Base-by-base conservation (phyloP, 2,888 invertebrate species). In the Drosophila acutilabella region DNA sequence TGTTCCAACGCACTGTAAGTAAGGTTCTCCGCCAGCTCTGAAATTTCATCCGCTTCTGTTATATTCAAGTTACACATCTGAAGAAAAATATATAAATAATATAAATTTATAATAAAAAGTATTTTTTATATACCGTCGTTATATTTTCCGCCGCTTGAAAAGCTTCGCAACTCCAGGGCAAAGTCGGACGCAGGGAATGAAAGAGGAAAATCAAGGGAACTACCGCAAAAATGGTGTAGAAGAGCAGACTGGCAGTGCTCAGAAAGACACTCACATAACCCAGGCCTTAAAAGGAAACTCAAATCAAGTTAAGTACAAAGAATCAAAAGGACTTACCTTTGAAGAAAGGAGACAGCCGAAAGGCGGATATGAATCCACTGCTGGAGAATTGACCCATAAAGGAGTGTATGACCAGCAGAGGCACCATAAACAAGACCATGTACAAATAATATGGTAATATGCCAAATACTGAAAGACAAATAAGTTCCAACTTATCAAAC, bases 341-440 rank as follows among this genome's bases (percentile, higher is more conserved):
- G 91, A 98, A 97, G 52, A 97, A 93, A 2, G 97, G 97, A 64
- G 95, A 95, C 70, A 96, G 94, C 78, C 95, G 95, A 93, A 97
- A 97, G 53, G 96, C 94, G 11, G 96, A 95, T 82, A 97, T 95
- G 76, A 96, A 96, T 76, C 97, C 96, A 51, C 95, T 95, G 83
- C 96, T 96, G 14, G 96, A 94, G 91, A 97, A 97, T 91, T 98
- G 98, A 20, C 98, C 98, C 85, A 98, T 93, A n/a, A 96, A 95
- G 0, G 97, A 95, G 92, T 98, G 98, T 93, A 98, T 93, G 88
- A 97, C 96, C 89, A 97, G 96, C 69, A 98, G 93, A 0, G 98
- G 98, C 54, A 97, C 95, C 13, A 97, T 96, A 84, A 96, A 97
- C 50, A 96, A 92, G 14, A 95, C 92, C 76, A 97, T 92, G 54